Evolutionary conservation across 2,888 invertebrate genomes (phyloP).

Genomic region (Andrena chrysosceles): DNA sequence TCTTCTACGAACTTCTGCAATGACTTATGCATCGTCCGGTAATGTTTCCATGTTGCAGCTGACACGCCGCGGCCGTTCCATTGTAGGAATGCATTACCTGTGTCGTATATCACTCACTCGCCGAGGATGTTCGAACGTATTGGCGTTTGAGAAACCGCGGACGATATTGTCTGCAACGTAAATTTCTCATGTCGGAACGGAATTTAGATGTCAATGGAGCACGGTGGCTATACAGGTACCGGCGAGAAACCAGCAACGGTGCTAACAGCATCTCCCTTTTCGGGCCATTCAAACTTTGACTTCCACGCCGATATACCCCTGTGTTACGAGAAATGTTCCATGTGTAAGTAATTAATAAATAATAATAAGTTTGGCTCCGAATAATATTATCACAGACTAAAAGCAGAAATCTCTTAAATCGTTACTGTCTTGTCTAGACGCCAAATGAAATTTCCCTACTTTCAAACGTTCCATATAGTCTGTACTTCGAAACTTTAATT

Average conservation of each 20-base stretch:
- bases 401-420: no score
- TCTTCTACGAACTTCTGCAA: constrained; percentile 37
- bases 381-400: no score
- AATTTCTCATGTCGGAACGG: constrained; percentile 18
- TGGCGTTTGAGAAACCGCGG: constrained; percentile 25
- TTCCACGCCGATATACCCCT: no score
- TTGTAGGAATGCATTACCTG: constrained; percentile 40
- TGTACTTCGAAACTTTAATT: no score
- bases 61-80: constrained; percentile 15
- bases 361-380: no score
- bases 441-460: no score
- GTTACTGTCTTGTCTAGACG: no score
- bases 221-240: background rate
- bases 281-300: background rate
- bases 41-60: constrained; percentile 28
- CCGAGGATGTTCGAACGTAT: constrained; percentile 35
- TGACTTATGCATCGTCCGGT: constrained; percentile 52
- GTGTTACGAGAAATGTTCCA: no score
- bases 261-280: background rate
- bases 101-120: constrained; percentile 41
- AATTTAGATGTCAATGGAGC: constrained; percentile 34
- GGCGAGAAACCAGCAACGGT: background rate
- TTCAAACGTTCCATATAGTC: no score
- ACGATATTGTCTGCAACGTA: constrained; percentile 13
- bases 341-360: no score